Base-by-base conservation (phyloP, 2,797 vertebrate genomes). In the Melanotaenia parkinsoni region DNA sequence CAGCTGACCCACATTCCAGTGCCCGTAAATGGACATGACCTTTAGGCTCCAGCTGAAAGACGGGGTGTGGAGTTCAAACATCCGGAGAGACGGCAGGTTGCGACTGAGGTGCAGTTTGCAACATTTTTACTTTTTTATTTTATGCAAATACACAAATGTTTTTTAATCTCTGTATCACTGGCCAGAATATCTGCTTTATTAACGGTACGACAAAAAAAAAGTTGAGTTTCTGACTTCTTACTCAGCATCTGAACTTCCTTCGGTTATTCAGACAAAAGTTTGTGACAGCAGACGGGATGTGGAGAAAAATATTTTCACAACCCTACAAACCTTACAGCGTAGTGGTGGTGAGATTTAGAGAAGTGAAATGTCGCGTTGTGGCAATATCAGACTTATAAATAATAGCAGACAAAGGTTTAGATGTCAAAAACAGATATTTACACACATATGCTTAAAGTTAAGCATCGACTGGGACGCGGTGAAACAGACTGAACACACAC, bases 341-440 rank as follows among this genome's bases (percentile, higher is more conserved):
- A 16, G 57, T 14, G 40, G 40, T 54, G 24, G 26, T 22, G 2
- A 56, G 18, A 69, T 72, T 82, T 77, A 47, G 61, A 79, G 70
- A 84, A 82, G 70, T 75, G 64, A 79, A 72, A 73, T n/a, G 33
- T 60, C 40, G 74, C 22, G 14, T 72, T 81, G 12, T 51, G 66
- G 30, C 66, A 58, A 33, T 12, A 54, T 66, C 22, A 58, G 30
- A 3, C 33, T 65, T 28, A 51, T 37, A 51, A 33, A 20, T 9
- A 58, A 47, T n/a, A 22, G 1, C 50, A 43, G 51, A 22, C 26
- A 20, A 72, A n/a, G 38, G 26, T 33, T 58, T 70, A 18, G 14
- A 43, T 32, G 18, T 26, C 13, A 37, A 2, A 30, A 26, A n/a
- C 16, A 22, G 40, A 70, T 51, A 18, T 20, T 1, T 32, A 22